Conservation (phyloP, 2,888 invertebrate genomes). For the Antitype chi region DNA sequence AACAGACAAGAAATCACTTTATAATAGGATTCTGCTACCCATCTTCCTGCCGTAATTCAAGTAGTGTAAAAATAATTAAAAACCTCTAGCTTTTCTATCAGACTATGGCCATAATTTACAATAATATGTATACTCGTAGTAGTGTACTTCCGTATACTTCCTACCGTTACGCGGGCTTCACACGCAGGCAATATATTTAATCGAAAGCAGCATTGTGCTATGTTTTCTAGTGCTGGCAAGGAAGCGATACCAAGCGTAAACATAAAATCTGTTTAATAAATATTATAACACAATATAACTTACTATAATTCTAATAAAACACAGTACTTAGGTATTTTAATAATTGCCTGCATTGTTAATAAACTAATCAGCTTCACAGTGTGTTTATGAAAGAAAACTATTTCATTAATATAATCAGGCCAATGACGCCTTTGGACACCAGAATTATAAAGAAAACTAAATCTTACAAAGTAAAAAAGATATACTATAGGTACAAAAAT, state of each 20-base stretch:
- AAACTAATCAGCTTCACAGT: too few relatives aligned
- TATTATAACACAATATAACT: neutral
- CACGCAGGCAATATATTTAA: conserved; percentile 29
- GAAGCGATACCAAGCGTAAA: conserved; percentile 4
- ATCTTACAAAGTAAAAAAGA: neutral
- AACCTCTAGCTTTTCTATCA: neutral
- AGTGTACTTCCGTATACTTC: neutral
- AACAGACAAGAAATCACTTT: neutral
- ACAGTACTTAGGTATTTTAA: too few relatives aligned
- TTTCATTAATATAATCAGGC: too few relatives aligned
- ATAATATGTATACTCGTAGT: neutral
- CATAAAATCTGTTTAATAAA: neutral
- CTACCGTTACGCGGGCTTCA: conserved; percentile 31
- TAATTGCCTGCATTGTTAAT: neutral
- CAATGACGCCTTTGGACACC: neutral
- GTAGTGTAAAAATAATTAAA: neutral
- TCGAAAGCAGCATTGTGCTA: neutral
- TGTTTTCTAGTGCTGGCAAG: conserved; percentile 30
- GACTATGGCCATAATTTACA: neutral
- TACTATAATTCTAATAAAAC: neutral
- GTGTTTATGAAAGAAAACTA: neutral
- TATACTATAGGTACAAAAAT: neutral
- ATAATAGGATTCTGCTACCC: neutral
- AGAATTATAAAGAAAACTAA: neutral
- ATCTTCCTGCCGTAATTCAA: neutral